Percentiles rank a stretch among this genome's conserved stretches.
Evolutionary conservation across 1,140 invertebrate genomes (phyloP).

Genomic region (Polyergus mexicanus): DNA sequence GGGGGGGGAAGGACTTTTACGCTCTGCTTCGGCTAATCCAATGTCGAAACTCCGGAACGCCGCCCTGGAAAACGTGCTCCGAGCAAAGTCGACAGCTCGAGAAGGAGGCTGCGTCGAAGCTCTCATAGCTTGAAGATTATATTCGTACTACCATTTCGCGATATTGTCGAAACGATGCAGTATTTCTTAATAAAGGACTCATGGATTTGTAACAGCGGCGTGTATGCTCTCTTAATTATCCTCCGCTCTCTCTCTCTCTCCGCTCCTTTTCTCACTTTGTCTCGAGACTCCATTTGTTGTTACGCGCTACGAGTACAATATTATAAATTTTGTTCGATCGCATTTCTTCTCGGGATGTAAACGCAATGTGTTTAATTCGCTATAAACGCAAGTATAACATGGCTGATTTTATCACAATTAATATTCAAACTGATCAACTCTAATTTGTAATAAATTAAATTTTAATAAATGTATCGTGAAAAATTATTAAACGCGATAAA

Average conservation of each 20-base stretch:
- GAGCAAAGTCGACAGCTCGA: conserved; percentile 57
- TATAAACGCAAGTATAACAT: neutral
- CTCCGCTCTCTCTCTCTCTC: neutral
- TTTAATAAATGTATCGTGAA: neutral
- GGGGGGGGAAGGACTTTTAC: conserved; percentile 4
- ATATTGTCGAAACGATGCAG: conserved; percentile 76
- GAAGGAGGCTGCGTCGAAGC: conserved; percentile 64
- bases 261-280: neutral
- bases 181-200: conserved; percentile 81
- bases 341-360: neutral
- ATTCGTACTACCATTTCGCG: conserved; percentile 79
- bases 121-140: conserved; percentile 75
- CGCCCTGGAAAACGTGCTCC: conserved; percentile 56
- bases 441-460: too few species aligned
- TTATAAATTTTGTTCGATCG: neutral
- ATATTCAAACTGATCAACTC: too few species aligned
- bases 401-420: too few species aligned
- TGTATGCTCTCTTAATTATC: conserved; percentile 27
- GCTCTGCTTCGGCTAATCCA: conserved; percentile 35
- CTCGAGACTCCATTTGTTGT: neutral
- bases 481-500: neutral
- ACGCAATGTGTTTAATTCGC: neutral
- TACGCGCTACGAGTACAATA: neutral
- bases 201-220: conserved; percentile 73
- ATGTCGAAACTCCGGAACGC: conserved; percentile 57